Conservation (phyloP, 2,888 invertebrate species). For the Andricus curvator region DNA sequence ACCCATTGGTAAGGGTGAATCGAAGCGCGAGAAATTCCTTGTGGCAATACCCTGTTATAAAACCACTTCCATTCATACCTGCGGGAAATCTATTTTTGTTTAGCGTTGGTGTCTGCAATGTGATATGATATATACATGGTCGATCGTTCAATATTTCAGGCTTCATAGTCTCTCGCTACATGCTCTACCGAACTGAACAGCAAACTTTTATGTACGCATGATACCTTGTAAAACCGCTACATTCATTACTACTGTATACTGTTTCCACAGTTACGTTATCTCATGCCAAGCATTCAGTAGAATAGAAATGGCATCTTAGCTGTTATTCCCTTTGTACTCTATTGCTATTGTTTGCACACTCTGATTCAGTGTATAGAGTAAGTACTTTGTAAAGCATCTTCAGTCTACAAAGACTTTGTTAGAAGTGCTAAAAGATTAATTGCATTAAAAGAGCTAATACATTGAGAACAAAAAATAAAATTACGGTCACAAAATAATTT, state of each 20-base stretch:
- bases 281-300: constrained; percentile 17
- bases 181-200: background rate
- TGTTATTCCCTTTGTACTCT: constrained; percentile 11
- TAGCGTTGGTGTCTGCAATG: constrained; percentile 29
- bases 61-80: constrained; percentile 38
- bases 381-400: constrained; percentile 16
- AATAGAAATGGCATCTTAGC: constrained; percentile 3
- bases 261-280: constrained; percentile 32
- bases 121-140: background rate
- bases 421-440: background rate
- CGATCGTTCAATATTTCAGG: constrained; percentile 40
- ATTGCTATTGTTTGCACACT: background rate
- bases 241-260: constrained; percentile 11
- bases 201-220: constrained; percentile 18
- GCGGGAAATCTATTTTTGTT: constrained; percentile 36
- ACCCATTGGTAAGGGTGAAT: constrained; percentile 21
- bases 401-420: background rate
- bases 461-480: no score
- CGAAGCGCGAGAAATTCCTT: constrained; percentile 33
- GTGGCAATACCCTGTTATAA: constrained; percentile 16
- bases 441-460: background rate
- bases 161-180: constrained; percentile 15
- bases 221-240: constrained; percentile 7
- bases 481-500: no score
- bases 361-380: constrained; percentile 5